Conservation (phyloP, 2,888 invertebrate species). For the Phaedon cochleariae region DNA sequence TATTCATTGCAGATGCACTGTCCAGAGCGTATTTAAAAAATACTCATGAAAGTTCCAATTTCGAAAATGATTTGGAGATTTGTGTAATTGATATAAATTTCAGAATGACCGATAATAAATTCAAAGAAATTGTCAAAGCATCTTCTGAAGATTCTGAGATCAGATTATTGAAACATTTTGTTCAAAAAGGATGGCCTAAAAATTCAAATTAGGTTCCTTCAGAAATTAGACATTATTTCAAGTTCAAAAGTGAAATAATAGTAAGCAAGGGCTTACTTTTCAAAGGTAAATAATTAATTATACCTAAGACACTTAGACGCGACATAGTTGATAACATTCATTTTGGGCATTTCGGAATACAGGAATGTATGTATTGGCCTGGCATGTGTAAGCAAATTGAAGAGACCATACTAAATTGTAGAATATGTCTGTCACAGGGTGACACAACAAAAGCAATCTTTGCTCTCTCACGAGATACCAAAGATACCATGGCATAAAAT, state of each 20-base stretch:
- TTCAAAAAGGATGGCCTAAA: conserved; percentile 31
- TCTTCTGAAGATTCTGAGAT: conserved; percentile 11
- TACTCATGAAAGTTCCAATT: neutral
- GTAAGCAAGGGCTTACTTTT: conserved; percentile 32
- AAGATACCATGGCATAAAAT: neutral
- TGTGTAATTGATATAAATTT: conserved; percentile 24
- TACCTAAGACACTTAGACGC: neutral
- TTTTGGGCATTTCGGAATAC: conserved; percentile 3
- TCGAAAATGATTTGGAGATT: conserved; percentile 24
- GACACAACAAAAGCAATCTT: neutral
- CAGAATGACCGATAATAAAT: conserved; percentile 14
- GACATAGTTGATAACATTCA: conserved; percentile 11
- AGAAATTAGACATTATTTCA: conserved; percentile 30
- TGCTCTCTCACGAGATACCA: neutral
- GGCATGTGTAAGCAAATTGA: conserved; percentile 10
- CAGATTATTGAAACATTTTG: neutral
- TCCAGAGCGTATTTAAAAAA: conserved; percentile 23
- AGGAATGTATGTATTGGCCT: conserved; percentile 1
- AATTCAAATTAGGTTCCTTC: conserved; percentile 26
- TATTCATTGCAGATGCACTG: conserved; percentile 32
- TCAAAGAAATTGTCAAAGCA: neutral
- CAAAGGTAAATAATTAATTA: conserved; percentile 24
- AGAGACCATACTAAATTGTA: conserved; percentile 1
- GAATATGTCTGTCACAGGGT: conserved; percentile 5
- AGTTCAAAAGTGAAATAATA: conserved; percentile 32